phyloP scores from a whole-genome alignment of 2,888 invertebrate species.

The Erpobdella octoculata region DNA sequence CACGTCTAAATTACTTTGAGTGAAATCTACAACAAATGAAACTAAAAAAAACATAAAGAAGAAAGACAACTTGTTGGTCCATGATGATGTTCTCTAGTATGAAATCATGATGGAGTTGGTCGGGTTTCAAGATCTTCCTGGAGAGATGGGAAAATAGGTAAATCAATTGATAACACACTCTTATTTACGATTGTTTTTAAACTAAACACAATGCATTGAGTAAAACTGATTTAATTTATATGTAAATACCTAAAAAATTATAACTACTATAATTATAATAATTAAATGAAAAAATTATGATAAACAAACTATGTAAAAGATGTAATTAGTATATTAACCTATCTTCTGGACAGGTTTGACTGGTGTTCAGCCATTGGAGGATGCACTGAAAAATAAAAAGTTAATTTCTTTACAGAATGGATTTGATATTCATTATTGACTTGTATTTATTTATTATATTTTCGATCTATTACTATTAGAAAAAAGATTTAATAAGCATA shows the following conservation, averaged over 20 bases:
- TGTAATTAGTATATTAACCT: conserved; percentile 38
- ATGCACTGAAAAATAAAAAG: conserved; percentile 42
- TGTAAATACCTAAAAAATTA: neutral
- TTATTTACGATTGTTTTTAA: too few species aligned
- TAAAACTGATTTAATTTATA: neutral
- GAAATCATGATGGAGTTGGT: conserved; percentile 45
- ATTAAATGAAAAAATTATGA: too few species aligned
- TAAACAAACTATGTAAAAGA: too few species aligned
- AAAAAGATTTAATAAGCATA: too few species aligned
- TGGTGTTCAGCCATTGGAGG: conserved; percentile 40
- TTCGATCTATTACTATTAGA: too few species aligned
- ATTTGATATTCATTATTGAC: too few species aligned
- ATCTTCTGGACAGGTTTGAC: conserved; percentile 45
- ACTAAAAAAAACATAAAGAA: neutral
- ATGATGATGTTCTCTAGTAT: conserved; percentile 47
- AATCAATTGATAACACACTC: too few species aligned
- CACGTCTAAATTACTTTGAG: too few species aligned
- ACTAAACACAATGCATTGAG: neutral
- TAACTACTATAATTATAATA: too few species aligned
- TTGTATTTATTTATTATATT: too few species aligned
- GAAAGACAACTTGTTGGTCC: conserved; percentile 42
- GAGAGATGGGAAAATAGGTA: conserved; percentile 23
- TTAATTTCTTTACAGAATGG: too few species aligned
- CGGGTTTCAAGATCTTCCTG: conserved; percentile 40
- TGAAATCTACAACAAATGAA: too few species aligned